These are phyloP conservation scores for Drosophila mimetica DNA, from an alignment of 2,888 invertebrate species.

Conservation along the genomic window DNA sequence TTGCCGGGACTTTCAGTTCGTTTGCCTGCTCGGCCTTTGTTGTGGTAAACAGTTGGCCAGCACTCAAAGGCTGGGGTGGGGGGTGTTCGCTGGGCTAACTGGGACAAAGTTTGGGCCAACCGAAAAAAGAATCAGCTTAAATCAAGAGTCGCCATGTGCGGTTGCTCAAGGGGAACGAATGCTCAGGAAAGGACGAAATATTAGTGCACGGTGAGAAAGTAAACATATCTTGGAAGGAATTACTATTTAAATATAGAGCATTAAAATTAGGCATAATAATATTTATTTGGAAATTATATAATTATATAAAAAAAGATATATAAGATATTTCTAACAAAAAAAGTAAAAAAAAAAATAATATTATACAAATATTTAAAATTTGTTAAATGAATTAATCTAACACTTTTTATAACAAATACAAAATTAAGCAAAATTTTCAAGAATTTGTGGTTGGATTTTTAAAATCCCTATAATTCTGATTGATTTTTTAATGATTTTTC, in stretches of 20 bases:
- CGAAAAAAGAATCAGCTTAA: slow-evolving; percentile 56
- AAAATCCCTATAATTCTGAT: too few species aligned
- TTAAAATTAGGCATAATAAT: too few species aligned
- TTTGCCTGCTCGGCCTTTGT: slow-evolving; percentile 65
- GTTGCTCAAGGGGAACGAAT: slow-evolving; percentile 22
- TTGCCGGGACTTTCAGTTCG: slow-evolving; percentile 62
- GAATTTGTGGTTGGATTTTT: too few species aligned
- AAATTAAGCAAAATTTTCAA: too few species aligned
- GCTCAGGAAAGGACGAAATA: neutral
- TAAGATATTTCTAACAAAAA: too few species aligned
- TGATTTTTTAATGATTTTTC: neutral
- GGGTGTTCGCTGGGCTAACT: slow-evolving; percentile 17
- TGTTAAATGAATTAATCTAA: neutral
- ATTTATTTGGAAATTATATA: too few species aligned
- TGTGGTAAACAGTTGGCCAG: slow-evolving; percentile 66
- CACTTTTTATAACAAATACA: too few species aligned
- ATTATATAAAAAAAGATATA: too few species aligned
- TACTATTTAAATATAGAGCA: too few species aligned
- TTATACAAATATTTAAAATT: neutral
- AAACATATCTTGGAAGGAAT: too few species aligned
- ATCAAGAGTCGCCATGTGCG: slow-evolving; percentile 49
- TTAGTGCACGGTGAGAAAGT: neutral
- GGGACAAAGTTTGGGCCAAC: slow-evolving; percentile 31
- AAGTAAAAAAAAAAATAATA: too few species aligned
- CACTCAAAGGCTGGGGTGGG: slow-evolving; percentile 7